These are phyloP conservation scores for Graphium colonna DNA, from an alignment of 2,888 invertebrate species.

Conservation along the genomic window DNA sequence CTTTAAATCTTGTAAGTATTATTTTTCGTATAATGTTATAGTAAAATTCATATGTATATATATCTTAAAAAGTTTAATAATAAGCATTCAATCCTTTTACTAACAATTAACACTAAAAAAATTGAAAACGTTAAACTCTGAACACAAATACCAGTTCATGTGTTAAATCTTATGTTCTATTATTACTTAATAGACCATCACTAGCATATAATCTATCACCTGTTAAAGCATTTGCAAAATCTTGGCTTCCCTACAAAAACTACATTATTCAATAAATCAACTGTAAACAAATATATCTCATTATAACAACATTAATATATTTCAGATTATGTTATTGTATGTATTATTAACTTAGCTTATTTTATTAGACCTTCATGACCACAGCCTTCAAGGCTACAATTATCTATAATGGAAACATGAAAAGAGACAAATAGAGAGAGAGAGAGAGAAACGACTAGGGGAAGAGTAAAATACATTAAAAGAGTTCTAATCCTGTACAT, in stretches of 20 bases:
- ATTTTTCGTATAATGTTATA: too few relatives aligned
- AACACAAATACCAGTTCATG: slow-evolving; percentile 2
- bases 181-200: not conserved
- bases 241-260: slow-evolving; percentile 4
- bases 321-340: slow-evolving; percentile 23
- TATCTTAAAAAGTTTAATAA: not conserved
- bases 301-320: slow-evolving; percentile 23
- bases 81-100: not conserved
- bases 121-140: not conserved
- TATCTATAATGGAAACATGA: slow-evolving; percentile 37
- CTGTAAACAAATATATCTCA: slow-evolving; percentile 15
- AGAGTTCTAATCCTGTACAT: slow-evolving; percentile 58
- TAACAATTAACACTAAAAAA: not conserved
- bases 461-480: slow-evolving; percentile 43
- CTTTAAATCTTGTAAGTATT: too few relatives aligned
- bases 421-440: not conserved
- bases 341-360: slow-evolving; percentile 27
- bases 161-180: not conserved
- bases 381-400: slow-evolving; percentile 66
- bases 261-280: slow-evolving; percentile 20
- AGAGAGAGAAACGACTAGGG: slow-evolving; percentile 45
- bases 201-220: not conserved
- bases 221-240: slow-evolving; percentile 13
- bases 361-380: slow-evolving; percentile 47
- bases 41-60: not conserved